Evolutionary conservation across 1,140 invertebrate species (phyloP), one percentile per base, ranked within the genome.

Genomic region (Drosophila ironensis): DNA sequence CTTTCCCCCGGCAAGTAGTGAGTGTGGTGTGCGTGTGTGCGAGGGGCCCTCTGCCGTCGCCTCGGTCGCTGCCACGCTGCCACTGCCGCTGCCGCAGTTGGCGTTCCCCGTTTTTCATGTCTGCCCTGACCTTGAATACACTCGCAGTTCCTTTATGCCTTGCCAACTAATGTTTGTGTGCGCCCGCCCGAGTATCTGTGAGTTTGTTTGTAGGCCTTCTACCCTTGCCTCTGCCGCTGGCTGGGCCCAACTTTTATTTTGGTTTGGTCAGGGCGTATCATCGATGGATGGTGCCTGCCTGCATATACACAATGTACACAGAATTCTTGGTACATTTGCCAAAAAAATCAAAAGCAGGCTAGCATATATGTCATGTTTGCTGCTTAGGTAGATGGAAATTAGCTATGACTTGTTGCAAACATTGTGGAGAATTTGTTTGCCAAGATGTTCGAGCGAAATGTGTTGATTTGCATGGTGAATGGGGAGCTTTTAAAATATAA

Each of bases 111-210:
- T 64, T 64, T 64, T 68, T 68, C 64, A 68, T 68, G 64, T 53
- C 63, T 84, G 78, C 78, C 73, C 64, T 86, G 80, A 86, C 80
- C 80, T 86, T 86, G 80, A 86, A 86, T 86, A 86, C 75, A 86
- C 72, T 60, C 75, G 80, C 80, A 80, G 59, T 72, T 60, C 60
- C 72, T 84, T 64, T 66, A 72, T 74, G 59, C 53, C 66, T 69
- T 84, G 77, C 50, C 71, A 75, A 60, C 59, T 48, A 61, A 48
- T 76, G 54, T 46, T 22, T 22, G 27, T 46, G n/a, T 67, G 4
- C 30, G 14, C 37, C 11, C 24, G 12, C 63, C 20, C 33, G 25
- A 30, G 22, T 47, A 28, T 40, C 20, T 72, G 25, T 50, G 44
- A 16, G 47, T 68, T 46, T 71, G 68, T 71, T 72, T 72, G 46